These are phyloP conservation scores for Microvelia longipes DNA, from an alignment of 1,140 invertebrate genomes.

Conservation along the genomic window DNA sequence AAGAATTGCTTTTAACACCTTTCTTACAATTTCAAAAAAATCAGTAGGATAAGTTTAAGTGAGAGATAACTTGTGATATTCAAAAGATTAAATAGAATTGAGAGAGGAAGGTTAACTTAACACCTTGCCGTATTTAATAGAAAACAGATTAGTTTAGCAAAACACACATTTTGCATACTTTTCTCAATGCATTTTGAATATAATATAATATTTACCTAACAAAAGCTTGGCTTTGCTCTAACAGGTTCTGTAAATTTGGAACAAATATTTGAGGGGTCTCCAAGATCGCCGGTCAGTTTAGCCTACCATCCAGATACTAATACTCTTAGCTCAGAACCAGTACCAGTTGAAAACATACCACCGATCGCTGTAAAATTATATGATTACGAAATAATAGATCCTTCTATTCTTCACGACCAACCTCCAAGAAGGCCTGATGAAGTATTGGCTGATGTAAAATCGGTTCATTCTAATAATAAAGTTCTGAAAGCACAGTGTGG, in stretches of 20 bases:
- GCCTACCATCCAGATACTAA: constrained; percentile 19
- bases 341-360: constrained; percentile 9
- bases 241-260: constrained; percentile 24
- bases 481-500: not conserved
- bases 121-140: no score
- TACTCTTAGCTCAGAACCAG: constrained; percentile 14
- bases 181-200: no score
- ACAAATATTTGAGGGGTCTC: constrained; percentile 21
- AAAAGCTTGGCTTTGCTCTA: constrained; percentile 6
- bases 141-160: no score
- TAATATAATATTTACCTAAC: no score
- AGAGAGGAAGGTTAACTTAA: no score
- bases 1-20: no score
- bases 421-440: constrained; percentile 8
- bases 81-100: no score
- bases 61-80: no score
- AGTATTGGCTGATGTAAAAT: constrained; percentile 3
- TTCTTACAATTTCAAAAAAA: no score
- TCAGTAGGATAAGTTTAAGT: no score
- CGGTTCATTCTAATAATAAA: not conserved
- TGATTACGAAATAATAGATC: constrained; percentile 10
- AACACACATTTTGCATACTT: no score
- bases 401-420: constrained; percentile 10
- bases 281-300: constrained; percentile 22
- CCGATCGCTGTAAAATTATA: constrained; percentile 8